Evolutionary conservation across 2,888 invertebrate genomes (phyloP).

Genomic region (Eretmocerus hayati): DNA sequence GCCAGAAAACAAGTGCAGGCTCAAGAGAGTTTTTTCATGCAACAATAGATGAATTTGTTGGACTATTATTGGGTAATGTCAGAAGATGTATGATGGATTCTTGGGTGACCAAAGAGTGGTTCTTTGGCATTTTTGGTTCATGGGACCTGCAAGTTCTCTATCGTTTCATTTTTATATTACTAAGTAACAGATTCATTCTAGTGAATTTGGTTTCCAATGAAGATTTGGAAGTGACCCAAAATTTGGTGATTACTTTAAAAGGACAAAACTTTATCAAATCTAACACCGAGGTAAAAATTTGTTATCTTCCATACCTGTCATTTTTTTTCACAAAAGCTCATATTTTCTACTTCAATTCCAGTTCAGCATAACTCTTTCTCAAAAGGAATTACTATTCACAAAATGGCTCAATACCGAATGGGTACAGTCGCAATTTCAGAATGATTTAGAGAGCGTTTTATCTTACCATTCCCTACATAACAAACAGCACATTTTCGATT

Average conservation of each 20-base stretch:
- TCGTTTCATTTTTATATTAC: constrained; percentile 3
- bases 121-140: constrained; percentile 9
- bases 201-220: constrained; percentile 3
- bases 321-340: not conserved
- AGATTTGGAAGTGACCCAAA: constrained; percentile 1
- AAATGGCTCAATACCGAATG: constrained; percentile 7
- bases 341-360: constrained; percentile 6
- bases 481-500: not conserved
- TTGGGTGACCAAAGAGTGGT: constrained; percentile 6
- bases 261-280: constrained; percentile 9
- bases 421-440: constrained; percentile 2
- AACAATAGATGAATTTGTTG: not conserved
- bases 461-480: constrained; percentile 1
- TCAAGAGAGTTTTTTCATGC: not conserved
- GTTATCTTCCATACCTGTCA: not conserved
- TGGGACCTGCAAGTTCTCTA: constrained; percentile 8
- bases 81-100: not conserved
- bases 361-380: constrained; percentile 6
- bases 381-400: constrained; percentile 3
- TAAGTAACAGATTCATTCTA: not conserved
- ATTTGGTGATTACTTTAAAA: constrained; percentile 10
- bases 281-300: constrained; percentile 7
- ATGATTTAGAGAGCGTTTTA: constrained; percentile 4
- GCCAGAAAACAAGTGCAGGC: not conserved
- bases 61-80: constrained; percentile 1